Conservation (phyloP, 2,888 invertebrate genomes). For the Megalurothrips usitatus region DNA sequence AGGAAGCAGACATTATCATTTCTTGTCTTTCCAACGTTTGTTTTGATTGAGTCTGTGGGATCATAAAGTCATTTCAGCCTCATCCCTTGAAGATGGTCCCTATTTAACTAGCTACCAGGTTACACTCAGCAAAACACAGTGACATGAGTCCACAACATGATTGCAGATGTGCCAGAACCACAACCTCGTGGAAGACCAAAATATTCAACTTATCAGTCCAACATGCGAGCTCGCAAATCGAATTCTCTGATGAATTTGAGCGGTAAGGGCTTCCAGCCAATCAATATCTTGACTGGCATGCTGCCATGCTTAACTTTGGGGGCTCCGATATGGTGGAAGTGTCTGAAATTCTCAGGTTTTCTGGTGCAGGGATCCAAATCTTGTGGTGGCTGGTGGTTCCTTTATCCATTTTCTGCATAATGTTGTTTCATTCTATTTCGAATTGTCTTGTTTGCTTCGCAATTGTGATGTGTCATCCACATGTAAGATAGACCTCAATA, state of each 20-base stretch:
- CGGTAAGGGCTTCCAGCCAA: slow-evolving; percentile 64
- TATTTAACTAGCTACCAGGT: too few relatives aligned
- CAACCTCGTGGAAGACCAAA: slow-evolving; percentile 76
- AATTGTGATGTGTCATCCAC: too few relatives aligned
- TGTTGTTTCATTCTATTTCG: not conserved
- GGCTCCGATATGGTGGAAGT: not conserved
- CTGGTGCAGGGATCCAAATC: not conserved
- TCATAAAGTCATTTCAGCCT: not conserved
- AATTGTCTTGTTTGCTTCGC: too few relatives aligned
- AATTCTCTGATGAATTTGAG: slow-evolving; percentile 94
- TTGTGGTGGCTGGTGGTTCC: not conserved
- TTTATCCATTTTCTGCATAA: not conserved
- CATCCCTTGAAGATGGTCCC: not conserved
- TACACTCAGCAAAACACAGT: not conserved
- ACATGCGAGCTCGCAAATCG: slow-evolving; percentile 88
- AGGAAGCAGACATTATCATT: too few relatives aligned
- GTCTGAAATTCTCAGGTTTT: not conserved
- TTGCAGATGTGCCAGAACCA: slow-evolving; percentile 80
- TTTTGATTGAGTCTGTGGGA: not conserved
- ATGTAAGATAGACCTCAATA: too few relatives aligned
- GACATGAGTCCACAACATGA: slow-evolving; percentile 39
- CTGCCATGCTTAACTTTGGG: slow-evolving; percentile 9
- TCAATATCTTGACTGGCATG: not conserved
- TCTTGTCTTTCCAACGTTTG: too few relatives aligned
- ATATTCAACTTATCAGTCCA: slow-evolving; percentile 76